Base-by-base conservation (phyloP, 2,113 vertebrate genomes). In the Prochilodus magdalenae region DNA sequence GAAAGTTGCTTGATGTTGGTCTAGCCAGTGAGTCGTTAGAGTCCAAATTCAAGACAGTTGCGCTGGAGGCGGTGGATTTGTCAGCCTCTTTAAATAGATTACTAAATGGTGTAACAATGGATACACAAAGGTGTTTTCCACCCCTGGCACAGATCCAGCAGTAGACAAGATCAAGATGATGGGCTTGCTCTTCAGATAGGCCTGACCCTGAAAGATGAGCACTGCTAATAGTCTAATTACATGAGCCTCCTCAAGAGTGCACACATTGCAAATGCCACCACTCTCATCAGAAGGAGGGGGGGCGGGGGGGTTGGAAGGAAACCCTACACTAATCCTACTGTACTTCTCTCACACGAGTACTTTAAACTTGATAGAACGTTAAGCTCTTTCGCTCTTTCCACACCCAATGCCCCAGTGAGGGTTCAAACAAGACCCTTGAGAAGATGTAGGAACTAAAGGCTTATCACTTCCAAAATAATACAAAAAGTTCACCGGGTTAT, bases 121-220 rank as follows among this genome's bases (percentile, higher is more conserved):
- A 59, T 76, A 73, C 67, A 70, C 73, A 78, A 77, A 80, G 70
- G 77, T 44, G 80, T 77, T 55, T 27, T 59, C 49, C 8, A 16
- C 40, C 51, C 5, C 62, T 82, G 83, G 83, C 80, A 67, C 16
- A 51, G 59, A 60, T 74, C 69, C 79, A 83, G 27, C 15, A 2
- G 55, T 55, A 83, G 71, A 49, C 60, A 73, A 66, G 65, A 70
- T 78, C 84, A 75, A 63, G 76, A 80, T 75, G 72, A 80, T 86
- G 81, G 76, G 55, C 51, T 67, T 79, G 63, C 22, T 75, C 75
- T 73, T 44, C n/a, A 60, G 33, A 24, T 53, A 66, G 27, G 73
- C 63, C 75, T 51, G 85, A 84, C 70, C 82, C 65, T 75, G 85
- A 84, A 84, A 84, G 82, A 81, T 75, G 85, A 86, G 82, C 82